A percentile compares a stretch with the other conserved stretches of the same genome.
Evolutionary conservation across 2,113 vertebrate species (phyloP).

Genomic region (Neopipo cinnamomea): DNA sequence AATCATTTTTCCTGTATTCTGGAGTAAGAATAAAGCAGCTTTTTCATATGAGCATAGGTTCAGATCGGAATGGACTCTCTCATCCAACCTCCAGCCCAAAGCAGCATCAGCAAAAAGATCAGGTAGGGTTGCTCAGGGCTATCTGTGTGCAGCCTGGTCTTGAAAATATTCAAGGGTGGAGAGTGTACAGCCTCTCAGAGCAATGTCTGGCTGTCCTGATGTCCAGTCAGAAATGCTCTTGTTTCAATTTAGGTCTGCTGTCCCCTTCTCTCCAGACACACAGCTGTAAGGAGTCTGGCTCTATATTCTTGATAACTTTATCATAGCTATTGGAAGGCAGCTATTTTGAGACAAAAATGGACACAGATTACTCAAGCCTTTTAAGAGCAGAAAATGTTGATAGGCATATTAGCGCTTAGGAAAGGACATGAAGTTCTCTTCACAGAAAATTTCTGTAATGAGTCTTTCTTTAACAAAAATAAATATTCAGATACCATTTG

Average conservation of each 20-base stretch:
- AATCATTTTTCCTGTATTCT: neutral
- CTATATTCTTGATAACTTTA: neutral
- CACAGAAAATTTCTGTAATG: neutral
- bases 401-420: neutral
- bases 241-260: neutral
- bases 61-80: neutral
- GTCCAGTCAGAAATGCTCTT: neutral
- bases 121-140: neutral
- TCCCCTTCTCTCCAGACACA: neutral
- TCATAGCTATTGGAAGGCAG: neutral
- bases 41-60: neutral
- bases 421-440: neutral
- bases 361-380: neutral
- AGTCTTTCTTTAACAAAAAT: neutral
- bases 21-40: neutral
- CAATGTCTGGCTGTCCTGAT: neutral
- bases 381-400: neutral
- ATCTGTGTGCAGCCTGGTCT: neutral
- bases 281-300: neutral
- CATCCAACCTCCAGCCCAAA: neutral
- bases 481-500: neutral
- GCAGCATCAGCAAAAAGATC: neutral
- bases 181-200: neutral
- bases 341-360: neutral
- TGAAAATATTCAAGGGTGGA: neutral